phyloP scores from a whole-genome alignment of 2,113 vertebrate genomes.

The Aptenodytes patagonicus region DNA sequence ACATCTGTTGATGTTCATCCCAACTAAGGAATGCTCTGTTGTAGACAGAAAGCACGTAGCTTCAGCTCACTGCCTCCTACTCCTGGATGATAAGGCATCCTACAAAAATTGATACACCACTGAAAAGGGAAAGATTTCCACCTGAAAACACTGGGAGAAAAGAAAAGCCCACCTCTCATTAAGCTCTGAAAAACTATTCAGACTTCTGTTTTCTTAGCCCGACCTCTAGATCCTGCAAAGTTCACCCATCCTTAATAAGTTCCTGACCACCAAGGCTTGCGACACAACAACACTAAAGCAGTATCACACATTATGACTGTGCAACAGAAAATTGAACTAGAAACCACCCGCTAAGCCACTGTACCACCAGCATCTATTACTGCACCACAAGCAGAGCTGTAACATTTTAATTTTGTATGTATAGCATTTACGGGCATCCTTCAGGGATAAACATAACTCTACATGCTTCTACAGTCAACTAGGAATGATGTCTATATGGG shows the following conservation, averaged over 20 bases:
- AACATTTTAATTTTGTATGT: not conserved
- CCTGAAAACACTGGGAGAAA: not conserved
- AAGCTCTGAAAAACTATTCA: not conserved
- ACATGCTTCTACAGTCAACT: not conserved
- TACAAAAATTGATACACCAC: not conserved
- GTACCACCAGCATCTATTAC: not conserved
- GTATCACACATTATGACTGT: not conserved
- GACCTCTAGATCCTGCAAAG: not conserved
- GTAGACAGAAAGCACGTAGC: not conserved
- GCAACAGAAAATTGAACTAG: not conserved
- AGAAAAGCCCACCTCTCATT: not conserved
- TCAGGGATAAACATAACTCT: not conserved
- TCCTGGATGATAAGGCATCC: not conserved
- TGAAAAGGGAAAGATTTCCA: not conserved
- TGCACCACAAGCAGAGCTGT: not conserved
- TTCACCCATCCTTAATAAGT: not conserved
- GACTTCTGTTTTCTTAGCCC: not conserved
- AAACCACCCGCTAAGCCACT: not conserved
- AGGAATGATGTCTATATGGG: not conserved
- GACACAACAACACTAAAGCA: not conserved
- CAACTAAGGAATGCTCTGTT: not conserved
- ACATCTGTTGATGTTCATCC: not conserved
- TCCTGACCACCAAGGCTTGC: not conserved
- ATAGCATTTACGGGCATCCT: not conserved
- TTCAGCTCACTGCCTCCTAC: not conserved